A percentile compares a stretch with the other conserved stretches of the same genome.
These are phyloP conservation scores for Marisa cornuarietis DNA, from an alignment of 1,140 invertebrate genomes.

Conservation along the genomic window DNA sequence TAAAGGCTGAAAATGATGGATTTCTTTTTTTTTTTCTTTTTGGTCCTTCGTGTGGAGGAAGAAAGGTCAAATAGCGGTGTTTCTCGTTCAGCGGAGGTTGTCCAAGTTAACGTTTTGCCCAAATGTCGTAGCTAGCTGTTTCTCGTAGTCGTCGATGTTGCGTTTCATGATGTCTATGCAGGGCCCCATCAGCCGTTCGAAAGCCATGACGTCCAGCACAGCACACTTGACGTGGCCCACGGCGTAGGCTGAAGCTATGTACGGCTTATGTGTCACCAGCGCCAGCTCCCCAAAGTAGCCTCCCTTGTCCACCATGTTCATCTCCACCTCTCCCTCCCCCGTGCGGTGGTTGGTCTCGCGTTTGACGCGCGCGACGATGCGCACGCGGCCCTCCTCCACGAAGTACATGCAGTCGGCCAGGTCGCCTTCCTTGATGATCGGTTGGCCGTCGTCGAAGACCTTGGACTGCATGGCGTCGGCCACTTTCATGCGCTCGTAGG, in stretches of 20 bases:
- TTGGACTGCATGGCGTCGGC: conserved; percentile 91
- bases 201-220: conserved; percentile 96
- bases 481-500: conserved; percentile 94
- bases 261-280: conserved; percentile 93
- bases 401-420: conserved; percentile 96
- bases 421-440: conserved; percentile 93
- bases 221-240: conserved; percentile 64
- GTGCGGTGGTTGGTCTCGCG: not conserved
- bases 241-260: conserved; percentile 89
- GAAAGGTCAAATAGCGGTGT: too few species aligned
- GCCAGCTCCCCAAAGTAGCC: conserved; percentile 96
- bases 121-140: conserved; percentile 94
- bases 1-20: too few species aligned
- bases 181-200: conserved; percentile 95
- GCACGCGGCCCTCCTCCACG: conserved; percentile 88
- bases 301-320: conserved; percentile 71
- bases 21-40: too few species aligned
- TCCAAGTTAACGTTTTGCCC: conserved; percentile 94
- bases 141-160: conserved; percentile 96
- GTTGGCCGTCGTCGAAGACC: conserved; percentile 77
- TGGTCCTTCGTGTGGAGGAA: too few species aligned
- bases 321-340: conserved; percentile 46
- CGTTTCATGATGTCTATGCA: conserved; percentile 99
- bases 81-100: conserved; percentile 18
- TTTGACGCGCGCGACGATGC: conserved; percentile 49